Evolutionary conservation across 2,113 vertebrate genomes (phyloP).

Genomic region (Phalacrocorax carbo): DNA sequence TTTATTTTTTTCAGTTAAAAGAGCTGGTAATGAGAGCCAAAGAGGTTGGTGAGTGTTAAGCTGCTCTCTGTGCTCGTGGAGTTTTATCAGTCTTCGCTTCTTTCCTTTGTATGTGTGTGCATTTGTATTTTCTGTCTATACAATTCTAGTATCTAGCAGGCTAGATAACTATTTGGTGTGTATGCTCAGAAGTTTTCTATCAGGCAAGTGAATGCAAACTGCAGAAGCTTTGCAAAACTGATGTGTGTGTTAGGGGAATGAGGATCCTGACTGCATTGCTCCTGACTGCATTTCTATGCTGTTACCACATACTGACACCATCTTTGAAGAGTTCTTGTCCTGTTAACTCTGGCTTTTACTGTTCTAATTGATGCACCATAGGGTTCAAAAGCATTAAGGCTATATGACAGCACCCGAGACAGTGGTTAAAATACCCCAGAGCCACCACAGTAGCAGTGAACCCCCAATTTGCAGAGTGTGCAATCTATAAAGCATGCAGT

Average conservation of each 20-base stretch:
- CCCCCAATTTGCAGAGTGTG: rapidly evolving
- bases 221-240: neutral
- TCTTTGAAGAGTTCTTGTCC: neutral
- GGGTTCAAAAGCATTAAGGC: neutral
- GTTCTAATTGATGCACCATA: neutral
- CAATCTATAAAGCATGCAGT: neutral
- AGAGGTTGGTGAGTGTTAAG: neutral
- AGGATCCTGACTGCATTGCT: neutral
- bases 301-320: rapidly evolving
- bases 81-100: neutral
- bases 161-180: neutral
- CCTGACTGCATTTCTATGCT: rapidly evolving
- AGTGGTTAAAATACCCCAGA: neutral
- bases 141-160: neutral
- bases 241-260: rapidly evolving
- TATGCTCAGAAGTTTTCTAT: neutral
- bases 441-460: neutral
- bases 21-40: neutral
- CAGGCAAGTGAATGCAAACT: neutral
- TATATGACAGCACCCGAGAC: neutral
- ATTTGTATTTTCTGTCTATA: neutral
- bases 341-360: neutral
- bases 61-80: neutral
- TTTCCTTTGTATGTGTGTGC: neutral
- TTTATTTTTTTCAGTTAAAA: neutral